phyloP scores from a whole-genome alignment of 2,113 vertebrate genomes.

The Pterocles gutturalis region DNA sequence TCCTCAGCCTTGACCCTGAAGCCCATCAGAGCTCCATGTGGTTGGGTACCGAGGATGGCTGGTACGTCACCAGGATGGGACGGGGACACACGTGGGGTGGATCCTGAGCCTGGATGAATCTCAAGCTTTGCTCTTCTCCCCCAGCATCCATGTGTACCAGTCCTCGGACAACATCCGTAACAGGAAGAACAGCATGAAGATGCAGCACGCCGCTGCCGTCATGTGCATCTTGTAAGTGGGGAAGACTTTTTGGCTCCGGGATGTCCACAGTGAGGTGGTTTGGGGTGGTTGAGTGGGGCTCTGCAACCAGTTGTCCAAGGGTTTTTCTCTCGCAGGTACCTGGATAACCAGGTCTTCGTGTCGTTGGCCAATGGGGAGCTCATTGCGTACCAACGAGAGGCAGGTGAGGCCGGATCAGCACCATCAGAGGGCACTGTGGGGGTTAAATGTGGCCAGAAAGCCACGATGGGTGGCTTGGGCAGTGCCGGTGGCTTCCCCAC shows the following conservation, averaged over 20 bases:
- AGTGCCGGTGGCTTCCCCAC: background rate
- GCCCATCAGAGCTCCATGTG: conserved; percentile 98
- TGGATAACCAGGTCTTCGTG: conserved; percentile 97
- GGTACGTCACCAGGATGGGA: conserved; percentile 73
- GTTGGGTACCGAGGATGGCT: conserved; percentile 97
- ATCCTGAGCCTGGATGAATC: rapidly evolving
- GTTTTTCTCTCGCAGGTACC: conserved; percentile 80
- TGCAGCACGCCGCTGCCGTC: conserved; percentile 92
- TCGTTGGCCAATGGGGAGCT: conserved; percentile 95
- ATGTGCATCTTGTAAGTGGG: conserved; percentile 91
- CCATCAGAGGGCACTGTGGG: rapidly evolving
- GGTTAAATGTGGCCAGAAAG: background rate
- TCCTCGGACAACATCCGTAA: conserved; percentile 98
- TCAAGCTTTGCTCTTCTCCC: background rate
- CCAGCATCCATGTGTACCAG: conserved; percentile 97
- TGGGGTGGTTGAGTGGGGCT: background rate
- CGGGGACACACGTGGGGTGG: rapidly evolving
- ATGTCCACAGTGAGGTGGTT: background rate
- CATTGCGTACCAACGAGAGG: conserved; percentile 93
- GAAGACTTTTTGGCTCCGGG: rapidly evolving
- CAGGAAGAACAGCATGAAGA: conserved; percentile 99
- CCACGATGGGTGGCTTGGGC: background rate
- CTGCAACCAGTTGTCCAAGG: background rate
- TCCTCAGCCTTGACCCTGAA: conserved; percentile 93
- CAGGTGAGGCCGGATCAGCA: conserved; percentile 75